Base-by-base conservation (phyloP, 2,797 vertebrate species). In the Spheniscus humboldti region DNA sequence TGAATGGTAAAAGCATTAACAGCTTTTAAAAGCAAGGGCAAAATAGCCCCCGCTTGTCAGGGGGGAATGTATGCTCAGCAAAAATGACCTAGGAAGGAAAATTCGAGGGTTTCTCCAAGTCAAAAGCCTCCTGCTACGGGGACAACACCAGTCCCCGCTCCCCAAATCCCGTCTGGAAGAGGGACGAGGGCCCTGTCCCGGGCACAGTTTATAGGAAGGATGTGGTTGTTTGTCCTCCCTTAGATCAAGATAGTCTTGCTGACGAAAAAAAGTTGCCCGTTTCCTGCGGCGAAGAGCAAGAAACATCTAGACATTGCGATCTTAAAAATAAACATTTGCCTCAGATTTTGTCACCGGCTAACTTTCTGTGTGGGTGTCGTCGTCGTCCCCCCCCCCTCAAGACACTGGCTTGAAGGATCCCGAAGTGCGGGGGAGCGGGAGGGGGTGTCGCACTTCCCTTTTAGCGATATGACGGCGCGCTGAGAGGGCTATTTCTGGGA, bases 371-470 rank as follows among this genome's bases (percentile, higher is more conserved):
- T 41, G 41, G 41, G 41, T 41, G 41, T 41, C 41, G 35, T 37
- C 35, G 35, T 35, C 35, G 41, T 41, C 10, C 30, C 15, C 3
- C 12, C 3, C 1, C 5, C 14, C 10, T 4, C 10, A 10, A 22
- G 33, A 12, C 4, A 1, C 10, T 19, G 53, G 6, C 39, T 31
- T 5, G 4, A 56, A 76, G 57, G 56, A 23, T 28, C 64, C 23
- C 3, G 1, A 31, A 31, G 20, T 2, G 4, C 1, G 2, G 41
- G 31, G 60, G 23, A 17, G 25, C 1, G 1, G 35, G 39, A 1
- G n/a, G n/a, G 39, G 55, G 25, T 1, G 43, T 35, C 52, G 10
- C 2, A 1, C 13, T 11, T 23, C 53, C 53, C 43, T 59, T 60
- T 45, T 18, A 8, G 64, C 3, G 3, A 0, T 0, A 5, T 25